These are phyloP conservation scores for Paedocypris micromegethes DNA, from an alignment of 2,797 vertebrate genomes.

Conservation along the genomic window DNA sequence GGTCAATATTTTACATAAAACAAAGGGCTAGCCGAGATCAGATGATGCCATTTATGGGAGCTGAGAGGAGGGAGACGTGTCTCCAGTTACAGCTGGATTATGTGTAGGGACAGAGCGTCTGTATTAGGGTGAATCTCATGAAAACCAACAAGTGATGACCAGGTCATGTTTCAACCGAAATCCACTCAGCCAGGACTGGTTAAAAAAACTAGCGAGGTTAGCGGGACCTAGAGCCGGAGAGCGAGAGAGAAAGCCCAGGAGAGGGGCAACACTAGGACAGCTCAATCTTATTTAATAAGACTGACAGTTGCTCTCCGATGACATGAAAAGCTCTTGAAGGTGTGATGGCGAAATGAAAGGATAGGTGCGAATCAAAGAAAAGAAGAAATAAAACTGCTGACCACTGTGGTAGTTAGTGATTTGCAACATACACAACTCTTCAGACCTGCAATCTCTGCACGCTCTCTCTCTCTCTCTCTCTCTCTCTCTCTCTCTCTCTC, in stretches of 20 bases:
- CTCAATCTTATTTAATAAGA: slow-evolving; percentile 40
- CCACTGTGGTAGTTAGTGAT: slow-evolving; percentile 65
- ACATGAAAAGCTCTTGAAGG: slow-evolving; percentile 27
- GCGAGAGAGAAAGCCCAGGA: background rate
- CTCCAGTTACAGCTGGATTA: slow-evolving; percentile 36
- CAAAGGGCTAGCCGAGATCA: slow-evolving; percentile 35
- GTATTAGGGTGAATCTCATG: background rate
- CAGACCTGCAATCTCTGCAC: slow-evolving; percentile 45
- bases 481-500: slow-evolving; percentile 18
- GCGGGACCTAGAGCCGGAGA: background rate
- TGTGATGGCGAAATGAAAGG: slow-evolving; percentile 41
- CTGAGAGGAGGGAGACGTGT: slow-evolving; percentile 16
- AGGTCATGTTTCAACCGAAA: slow-evolving; percentile 2
- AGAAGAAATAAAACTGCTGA: slow-evolving; percentile 67
- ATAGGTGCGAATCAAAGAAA: slow-evolving; percentile 32
- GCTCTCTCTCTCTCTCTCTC: slow-evolving; percentile 6
- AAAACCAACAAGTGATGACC: slow-evolving; percentile 15
- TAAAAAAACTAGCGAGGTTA: background rate
- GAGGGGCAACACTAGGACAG: slow-evolving; percentile 13
- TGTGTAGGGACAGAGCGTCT: background rate
- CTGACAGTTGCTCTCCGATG: slow-evolving; percentile 40
- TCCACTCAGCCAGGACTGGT: slow-evolving; percentile 4
- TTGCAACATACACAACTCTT: slow-evolving; percentile 62
- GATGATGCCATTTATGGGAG: slow-evolving; percentile 34
- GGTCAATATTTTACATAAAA: slow-evolving; percentile 44